Percentiles rank a stretch among this genome's conserved stretches.
These are phyloP conservation scores for Rhagoletis zephyria DNA, from an alignment of 1,140 invertebrate genomes.

Conservation along the genomic window DNA sequence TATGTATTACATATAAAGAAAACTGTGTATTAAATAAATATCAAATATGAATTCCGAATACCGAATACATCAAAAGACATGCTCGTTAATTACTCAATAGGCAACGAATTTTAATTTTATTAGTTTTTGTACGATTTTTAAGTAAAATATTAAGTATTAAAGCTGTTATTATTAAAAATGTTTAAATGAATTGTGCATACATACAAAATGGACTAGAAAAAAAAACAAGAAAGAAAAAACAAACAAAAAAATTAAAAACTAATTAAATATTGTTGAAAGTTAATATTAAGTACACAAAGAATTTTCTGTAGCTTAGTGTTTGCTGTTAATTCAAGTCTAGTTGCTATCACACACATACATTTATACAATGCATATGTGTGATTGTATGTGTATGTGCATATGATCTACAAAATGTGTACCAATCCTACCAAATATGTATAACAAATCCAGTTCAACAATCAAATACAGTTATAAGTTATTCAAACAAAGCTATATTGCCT, in stretches of 20 bases:
- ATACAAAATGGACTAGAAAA: too few relatives aligned
- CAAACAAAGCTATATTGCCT: neutral
- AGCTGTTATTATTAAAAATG: neutral
- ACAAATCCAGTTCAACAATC: neutral
- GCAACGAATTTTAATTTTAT: conserved; percentile 41
- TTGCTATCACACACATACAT: neutral
- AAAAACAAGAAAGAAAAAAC: neutral
- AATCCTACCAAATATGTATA: neutral
- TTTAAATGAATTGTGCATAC: neutral
- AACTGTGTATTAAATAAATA: neutral
- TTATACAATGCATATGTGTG: neutral
- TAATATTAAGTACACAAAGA: conserved; percentile 19
- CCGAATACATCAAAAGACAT: neutral
- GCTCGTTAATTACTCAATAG: neutral
- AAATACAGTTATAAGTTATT: neutral
- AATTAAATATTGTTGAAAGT: neutral
- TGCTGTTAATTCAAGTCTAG: neutral
- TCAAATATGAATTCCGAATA: neutral
- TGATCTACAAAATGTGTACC: neutral
- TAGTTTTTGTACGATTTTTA: conserved; percentile 43
- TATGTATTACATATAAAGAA: neutral
- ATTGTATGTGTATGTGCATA: neutral
- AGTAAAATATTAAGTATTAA: conserved; percentile 33
- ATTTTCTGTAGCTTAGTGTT: conserved; percentile 28
- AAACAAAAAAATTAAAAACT: neutral